phyloP scores from a whole-genome alignment of 1,140 invertebrate genomes.

The Leptonema lineaticorne region DNA sequence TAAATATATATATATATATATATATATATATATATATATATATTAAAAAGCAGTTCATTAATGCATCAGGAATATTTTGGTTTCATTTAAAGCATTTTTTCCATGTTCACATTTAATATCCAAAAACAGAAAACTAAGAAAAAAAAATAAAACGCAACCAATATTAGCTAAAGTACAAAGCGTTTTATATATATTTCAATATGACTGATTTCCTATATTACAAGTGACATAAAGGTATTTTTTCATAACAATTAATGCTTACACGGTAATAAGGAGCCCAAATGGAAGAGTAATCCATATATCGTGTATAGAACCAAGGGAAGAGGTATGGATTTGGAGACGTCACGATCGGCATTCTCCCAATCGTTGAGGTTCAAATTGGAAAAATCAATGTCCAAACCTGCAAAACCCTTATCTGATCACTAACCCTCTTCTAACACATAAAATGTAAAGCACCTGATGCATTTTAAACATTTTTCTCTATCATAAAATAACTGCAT shows the following conservation, averaged over 20 bases:
- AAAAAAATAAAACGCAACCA: not conserved
- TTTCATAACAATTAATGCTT: constrained; percentile 47
- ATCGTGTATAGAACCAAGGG: constrained; percentile 53
- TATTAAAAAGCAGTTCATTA: not conserved
- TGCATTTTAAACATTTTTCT: not conserved
- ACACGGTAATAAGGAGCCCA: constrained; percentile 53
- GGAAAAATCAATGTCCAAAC: constrained; percentile 53
- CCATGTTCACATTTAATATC: too few species aligned
- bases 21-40: not conserved
- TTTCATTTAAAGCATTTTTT: too few species aligned
- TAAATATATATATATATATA: not conserved
- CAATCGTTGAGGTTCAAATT: constrained; percentile 50
- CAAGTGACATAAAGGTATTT: constrained; percentile 1
- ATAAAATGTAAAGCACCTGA: constrained; percentile 7
- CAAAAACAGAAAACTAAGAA: not conserved
- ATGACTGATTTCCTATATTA: not conserved
- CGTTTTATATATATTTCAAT: not conserved
- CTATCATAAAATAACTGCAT: not conserved
- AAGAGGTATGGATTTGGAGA: constrained; percentile 44
- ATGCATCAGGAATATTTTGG: not conserved
- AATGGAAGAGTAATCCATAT: constrained; percentile 55
- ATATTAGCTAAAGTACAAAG: not conserved
- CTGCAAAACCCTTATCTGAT: constrained; percentile 48
- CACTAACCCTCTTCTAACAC: constrained; percentile 37
- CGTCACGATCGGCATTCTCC: constrained; percentile 47